A percentile compares a stretch with the other conserved stretches of the same genome.
phyloP scores from a whole-genome alignment of 2,113 vertebrate genomes.

The Deroptyus accipitrinus region DNA sequence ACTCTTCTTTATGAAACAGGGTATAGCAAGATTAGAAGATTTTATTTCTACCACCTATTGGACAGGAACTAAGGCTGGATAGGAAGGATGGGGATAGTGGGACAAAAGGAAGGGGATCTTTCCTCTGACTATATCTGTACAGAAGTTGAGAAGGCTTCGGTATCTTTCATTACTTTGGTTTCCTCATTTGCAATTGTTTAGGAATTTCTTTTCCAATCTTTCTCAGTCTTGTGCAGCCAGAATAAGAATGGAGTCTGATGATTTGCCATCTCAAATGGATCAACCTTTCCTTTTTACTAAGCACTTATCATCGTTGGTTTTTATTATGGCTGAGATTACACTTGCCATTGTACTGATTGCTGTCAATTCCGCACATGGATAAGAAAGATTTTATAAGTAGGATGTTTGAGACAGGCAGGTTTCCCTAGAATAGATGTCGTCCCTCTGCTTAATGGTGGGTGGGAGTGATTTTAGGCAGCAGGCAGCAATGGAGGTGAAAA shows the following conservation, averaged over 20 bases:
- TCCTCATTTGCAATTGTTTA: background rate
- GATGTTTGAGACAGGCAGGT: background rate
- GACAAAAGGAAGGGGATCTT: background rate
- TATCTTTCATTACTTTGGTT: background rate
- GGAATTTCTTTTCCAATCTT: background rate
- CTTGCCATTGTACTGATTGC: background rate
- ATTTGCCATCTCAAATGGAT: background rate
- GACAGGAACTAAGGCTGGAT: background rate
- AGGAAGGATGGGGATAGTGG: background rate
- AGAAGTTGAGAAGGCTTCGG: background rate
- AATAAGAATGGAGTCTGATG: background rate
- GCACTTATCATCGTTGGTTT: background rate
- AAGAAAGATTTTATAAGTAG: background rate
- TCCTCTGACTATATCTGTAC: background rate
- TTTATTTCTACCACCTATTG: background rate
- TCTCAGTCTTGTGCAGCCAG: background rate
- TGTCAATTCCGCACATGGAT: background rate
- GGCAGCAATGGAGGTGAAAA: background rate
- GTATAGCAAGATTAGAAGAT: background rate
- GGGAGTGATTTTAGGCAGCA: background rate
- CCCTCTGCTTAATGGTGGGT: background rate
- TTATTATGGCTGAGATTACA: background rate
- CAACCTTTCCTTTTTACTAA: background rate
- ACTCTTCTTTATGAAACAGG: background rate
- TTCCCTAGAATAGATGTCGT: background rate